phyloP scores from a whole-genome alignment of 2,888 invertebrate genomes.

The Arctia plantaginis region DNA sequence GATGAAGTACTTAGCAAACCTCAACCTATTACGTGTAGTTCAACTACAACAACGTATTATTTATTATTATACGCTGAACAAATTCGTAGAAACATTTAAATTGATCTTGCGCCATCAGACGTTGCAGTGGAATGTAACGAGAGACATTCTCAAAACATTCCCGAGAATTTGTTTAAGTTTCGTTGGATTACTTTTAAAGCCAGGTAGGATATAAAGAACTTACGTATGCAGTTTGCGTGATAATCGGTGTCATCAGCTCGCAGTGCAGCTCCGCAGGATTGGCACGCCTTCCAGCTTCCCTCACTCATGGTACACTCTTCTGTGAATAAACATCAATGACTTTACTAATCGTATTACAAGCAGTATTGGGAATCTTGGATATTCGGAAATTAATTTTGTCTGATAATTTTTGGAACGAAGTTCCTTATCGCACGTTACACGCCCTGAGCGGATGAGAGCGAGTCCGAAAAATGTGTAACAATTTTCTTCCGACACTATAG shows the following conservation, averaged over 20 bases:
- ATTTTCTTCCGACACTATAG: too few relatives aligned
- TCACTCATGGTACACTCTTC: conserved; percentile 80
- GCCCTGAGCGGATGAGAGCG: too few relatives aligned
- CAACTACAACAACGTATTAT: too few relatives aligned
- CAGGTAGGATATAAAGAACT: conserved; percentile 47
- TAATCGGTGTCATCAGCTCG: conserved; percentile 74
- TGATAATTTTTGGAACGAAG: too few relatives aligned
- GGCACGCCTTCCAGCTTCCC: conserved; percentile 77
- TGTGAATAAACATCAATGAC: conserved; percentile 45
- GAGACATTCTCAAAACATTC: background rate
- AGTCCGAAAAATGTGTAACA: too few relatives aligned
- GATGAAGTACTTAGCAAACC: too few relatives aligned
- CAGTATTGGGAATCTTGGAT: background rate
- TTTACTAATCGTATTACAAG: background rate
- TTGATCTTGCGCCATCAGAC: background rate
- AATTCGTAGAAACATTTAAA: background rate
- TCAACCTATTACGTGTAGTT: too few relatives aligned
- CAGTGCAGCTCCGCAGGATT: conserved; percentile 77
- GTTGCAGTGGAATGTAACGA: background rate
- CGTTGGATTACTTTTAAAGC: too few relatives aligned
- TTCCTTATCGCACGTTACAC: too few relatives aligned
- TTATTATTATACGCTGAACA: too few relatives aligned
- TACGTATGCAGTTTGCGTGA: conserved; percentile 80
- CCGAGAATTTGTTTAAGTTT: too few relatives aligned
- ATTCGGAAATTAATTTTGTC: background rate